Evolutionary conservation across 1,140 invertebrate species (phyloP).

Genomic region (Calycopis cecrops): DNA sequence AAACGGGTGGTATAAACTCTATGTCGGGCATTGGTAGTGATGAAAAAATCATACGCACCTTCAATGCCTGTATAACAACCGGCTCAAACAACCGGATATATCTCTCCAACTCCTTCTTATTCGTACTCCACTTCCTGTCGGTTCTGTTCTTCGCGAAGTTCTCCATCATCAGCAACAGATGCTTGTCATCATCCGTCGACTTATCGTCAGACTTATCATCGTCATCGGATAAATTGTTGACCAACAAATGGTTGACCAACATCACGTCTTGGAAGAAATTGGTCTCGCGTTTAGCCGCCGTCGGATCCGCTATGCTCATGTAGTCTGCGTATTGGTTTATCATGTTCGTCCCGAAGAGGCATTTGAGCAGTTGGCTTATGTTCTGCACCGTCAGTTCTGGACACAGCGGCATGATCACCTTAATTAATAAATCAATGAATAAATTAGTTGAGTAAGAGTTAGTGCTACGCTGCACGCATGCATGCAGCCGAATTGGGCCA

Average conservation of each 20-base stretch:
- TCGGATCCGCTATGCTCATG: constrained; percentile 44
- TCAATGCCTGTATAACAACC: constrained; percentile 90
- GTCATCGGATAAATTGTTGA: constrained; percentile 4
- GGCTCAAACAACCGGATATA: constrained; percentile 93
- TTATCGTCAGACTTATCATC: constrained; percentile 44
- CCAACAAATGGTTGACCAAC: constrained; percentile 23
- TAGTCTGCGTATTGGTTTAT: constrained; percentile 79
- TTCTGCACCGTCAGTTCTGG: constrained; percentile 84
- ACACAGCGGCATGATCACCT: constrained; percentile 82
- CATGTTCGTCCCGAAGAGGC: constrained; percentile 88
- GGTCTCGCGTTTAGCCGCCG: constrained; percentile 1
- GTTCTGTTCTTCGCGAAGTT: constrained; percentile 64
- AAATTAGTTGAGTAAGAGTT: too few species aligned
- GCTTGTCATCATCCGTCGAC: constrained; percentile 45
- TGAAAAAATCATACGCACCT: too few species aligned
- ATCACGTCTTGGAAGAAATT: constrained; percentile 48
- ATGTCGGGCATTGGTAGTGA: too few species aligned
- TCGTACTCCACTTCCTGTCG: constrained; percentile 72
- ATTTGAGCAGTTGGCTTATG: constrained; percentile 89
- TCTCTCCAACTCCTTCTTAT: constrained; percentile 82
- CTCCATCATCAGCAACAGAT: constrained; percentile 59
- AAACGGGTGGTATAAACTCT: too few species aligned
- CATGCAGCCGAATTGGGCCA: too few species aligned
- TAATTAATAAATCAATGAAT: too few species aligned
- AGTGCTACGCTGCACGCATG: too few species aligned